Evolutionary conservation across 2,113 vertebrate genomes (phyloP).

Genomic region (Pseudopodoces humilis): DNA sequence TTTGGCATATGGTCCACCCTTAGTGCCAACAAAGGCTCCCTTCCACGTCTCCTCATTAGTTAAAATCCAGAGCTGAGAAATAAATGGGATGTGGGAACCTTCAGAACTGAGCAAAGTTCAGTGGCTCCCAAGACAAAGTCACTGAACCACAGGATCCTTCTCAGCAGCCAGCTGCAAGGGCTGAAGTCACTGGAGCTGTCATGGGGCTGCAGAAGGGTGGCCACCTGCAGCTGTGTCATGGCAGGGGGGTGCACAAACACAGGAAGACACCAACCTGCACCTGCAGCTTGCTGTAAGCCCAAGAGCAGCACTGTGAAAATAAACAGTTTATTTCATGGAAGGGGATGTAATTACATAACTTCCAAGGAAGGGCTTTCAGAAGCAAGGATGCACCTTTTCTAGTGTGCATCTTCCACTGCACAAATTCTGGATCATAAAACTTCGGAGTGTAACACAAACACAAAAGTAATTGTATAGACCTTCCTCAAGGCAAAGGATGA

Average conservation of each 20-base stretch:
- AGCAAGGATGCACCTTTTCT: not conserved
- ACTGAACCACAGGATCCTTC: not conserved
- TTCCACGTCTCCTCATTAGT: not conserved
- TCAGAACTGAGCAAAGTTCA: not conserved
- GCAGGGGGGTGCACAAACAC: not conserved
- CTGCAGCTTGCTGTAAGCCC: not conserved
- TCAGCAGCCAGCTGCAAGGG: not conserved
- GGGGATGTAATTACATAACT: not conserved
- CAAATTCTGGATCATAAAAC: not conserved
- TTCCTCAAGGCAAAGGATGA: slow-evolving; percentile 4
- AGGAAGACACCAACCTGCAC: not conserved
- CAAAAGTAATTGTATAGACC: not conserved
- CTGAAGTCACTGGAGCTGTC: not conserved
- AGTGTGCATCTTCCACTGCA: not conserved
- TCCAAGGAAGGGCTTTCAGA: not conserved
- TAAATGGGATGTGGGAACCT: not conserved
- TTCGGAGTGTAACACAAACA: not conserved
- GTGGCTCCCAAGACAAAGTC: not conserved
- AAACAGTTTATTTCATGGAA: not conserved
- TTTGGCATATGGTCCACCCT: not conserved
- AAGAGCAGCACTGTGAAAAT: not conserved
- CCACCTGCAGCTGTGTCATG: not conserved
- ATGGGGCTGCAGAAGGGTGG: fast-evolving
- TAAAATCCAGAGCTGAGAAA: not conserved
- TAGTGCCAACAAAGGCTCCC: not conserved